Conservation (phyloP, 2,888 invertebrate species). For the Idaea straminata region DNA sequence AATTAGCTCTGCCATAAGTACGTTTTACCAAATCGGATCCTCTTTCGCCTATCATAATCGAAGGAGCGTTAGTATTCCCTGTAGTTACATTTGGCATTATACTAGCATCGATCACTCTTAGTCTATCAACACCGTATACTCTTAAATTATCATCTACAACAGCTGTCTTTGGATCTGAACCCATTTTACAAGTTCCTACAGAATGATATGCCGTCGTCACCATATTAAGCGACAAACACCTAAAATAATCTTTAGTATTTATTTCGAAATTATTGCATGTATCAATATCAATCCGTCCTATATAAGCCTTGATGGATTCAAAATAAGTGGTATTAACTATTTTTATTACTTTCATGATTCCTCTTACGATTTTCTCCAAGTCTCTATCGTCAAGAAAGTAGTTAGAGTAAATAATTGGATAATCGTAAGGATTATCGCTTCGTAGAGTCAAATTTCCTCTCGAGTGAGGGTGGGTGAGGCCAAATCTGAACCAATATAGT, state of each 20-base stretch:
- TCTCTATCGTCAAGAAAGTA: conserved; percentile 81
- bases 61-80: conserved; percentile 89
- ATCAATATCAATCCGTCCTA: conserved; percentile 44
- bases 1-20: conserved; percentile 24
- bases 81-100: conserved; percentile 88
- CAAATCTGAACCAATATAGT: conserved; percentile 51
- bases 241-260: conserved; percentile 50
- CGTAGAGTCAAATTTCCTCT: conserved; percentile 78
- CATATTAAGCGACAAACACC: conserved; percentile 69
- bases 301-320: conserved; percentile 40
- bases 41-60: conserved; percentile 90
- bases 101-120: conserved; percentile 87
- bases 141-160: conserved; percentile 79
- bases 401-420: conserved; percentile 82
- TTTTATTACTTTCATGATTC: conserved; percentile 46
- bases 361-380: conserved; percentile 46
- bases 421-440: conserved; percentile 77
- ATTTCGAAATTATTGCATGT: conserved; percentile 42
- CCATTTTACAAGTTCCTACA: conserved; percentile 83
- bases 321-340: conserved; percentile 46
- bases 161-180: conserved; percentile 48
- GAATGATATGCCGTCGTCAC: conserved; percentile 82
- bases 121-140: conserved; percentile 82
- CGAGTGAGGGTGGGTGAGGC: conserved; percentile 72
- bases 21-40: conserved; percentile 86